These are phyloP conservation scores for Phocoena sinus DNA, from an alignment of 2,113 vertebrate species.

Conservation along the genomic window DNA sequence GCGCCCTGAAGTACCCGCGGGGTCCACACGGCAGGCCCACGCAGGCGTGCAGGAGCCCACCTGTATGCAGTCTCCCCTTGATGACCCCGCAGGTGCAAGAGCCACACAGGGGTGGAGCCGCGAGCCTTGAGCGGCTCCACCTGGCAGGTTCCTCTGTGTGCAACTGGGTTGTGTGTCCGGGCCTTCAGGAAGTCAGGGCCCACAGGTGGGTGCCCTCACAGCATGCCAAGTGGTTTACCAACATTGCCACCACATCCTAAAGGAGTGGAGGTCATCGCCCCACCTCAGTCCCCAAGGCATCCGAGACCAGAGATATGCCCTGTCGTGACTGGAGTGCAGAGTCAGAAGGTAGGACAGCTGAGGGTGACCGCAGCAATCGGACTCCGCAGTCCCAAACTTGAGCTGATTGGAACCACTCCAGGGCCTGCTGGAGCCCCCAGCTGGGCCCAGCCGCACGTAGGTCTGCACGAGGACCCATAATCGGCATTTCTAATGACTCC, in stretches of 20 bases:
- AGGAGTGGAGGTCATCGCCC: neutral
- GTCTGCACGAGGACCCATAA: no score
- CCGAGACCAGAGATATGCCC: neutral
- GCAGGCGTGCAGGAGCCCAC: neutral
- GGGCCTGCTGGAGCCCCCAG: rapidly evolving
- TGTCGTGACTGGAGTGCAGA: no score
- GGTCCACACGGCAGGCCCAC: rapidly evolving
- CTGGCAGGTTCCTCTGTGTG: neutral
- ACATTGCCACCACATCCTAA: rapidly evolving
- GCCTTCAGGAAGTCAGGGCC: neutral
- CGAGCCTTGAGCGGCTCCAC: neutral
- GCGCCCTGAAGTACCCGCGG: rapidly evolving
- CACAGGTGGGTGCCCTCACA: rapidly evolving
- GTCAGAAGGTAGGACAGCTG: no score
- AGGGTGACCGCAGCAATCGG: no score
- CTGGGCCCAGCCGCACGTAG: no score
- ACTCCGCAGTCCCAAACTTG: neutral
- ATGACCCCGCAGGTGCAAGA: neutral
- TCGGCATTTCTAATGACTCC: neutral
- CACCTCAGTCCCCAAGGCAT: neutral
- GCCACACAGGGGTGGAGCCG: neutral
- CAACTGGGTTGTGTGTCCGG: rapidly evolving
- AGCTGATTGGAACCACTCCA: neutral
- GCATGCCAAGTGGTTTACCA: rapidly evolving
- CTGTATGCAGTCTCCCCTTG: rapidly evolving